phyloP scores from a whole-genome alignment of 2,888 invertebrate species.

The Caenorhabditis doughertyi region DNA sequence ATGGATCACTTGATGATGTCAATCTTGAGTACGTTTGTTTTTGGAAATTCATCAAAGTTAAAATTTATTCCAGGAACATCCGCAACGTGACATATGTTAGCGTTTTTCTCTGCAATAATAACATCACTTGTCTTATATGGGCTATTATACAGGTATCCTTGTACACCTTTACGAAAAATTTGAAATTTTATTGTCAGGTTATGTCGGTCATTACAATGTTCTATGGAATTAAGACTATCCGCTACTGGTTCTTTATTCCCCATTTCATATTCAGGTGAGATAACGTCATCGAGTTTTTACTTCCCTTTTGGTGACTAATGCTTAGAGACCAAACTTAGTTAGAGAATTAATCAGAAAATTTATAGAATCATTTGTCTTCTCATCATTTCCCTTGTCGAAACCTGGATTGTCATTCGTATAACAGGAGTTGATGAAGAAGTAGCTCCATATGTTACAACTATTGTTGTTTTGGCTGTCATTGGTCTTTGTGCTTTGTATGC shows the following conservation, averaged over 20 bases:
- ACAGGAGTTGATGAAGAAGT: neutral
- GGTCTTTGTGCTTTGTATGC: constrained; percentile 26
- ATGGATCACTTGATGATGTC: constrained; percentile 4
- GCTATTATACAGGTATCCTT: constrained; percentile 61
- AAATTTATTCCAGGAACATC: constrained; percentile 27
- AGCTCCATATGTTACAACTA: constrained; percentile 3
- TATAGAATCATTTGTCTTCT: constrained; percentile 21
- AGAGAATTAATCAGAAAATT: neutral
- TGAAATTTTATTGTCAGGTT: constrained; percentile 50
- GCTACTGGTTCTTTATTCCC: constrained; percentile 76
- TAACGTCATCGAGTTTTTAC: neutral
- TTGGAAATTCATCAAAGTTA: too few relatives aligned
- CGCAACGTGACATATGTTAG: constrained; percentile 37
- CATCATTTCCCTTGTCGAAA: constrained; percentile 16
- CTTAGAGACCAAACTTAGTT: neutral
- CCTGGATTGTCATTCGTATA: constrained; percentile 35
- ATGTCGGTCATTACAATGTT: constrained; percentile 75
- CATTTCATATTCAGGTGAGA: constrained; percentile 74
- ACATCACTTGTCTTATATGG: constrained; percentile 68
- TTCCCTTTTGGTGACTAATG: too few relatives aligned
- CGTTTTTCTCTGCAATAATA: constrained; percentile 43
- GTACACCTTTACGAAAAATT: too few relatives aligned
- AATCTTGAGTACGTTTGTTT: constrained; percentile 1
- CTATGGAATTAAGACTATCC: constrained; percentile 75
- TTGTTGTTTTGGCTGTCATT: constrained; percentile 6